Conservation (phyloP, 1,140 invertebrate genomes). For the Drosophila cardini region DNA sequence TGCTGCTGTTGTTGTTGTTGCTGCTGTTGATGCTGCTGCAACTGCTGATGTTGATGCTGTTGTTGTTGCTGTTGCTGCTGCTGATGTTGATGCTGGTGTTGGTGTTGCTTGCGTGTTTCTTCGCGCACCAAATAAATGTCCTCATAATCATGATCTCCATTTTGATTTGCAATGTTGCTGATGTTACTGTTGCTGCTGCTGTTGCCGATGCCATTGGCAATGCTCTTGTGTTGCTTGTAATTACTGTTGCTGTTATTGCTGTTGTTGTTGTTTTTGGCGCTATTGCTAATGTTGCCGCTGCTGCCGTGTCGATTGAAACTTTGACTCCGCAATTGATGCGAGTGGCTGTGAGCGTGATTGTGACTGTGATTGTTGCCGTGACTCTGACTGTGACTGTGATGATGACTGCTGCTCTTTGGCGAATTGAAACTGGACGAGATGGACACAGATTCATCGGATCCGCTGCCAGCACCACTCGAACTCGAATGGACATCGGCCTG, state of each 20-base stretch:
- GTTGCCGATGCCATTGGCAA: slow-evolving; percentile 15
- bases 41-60: slow-evolving; percentile 35
- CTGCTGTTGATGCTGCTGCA: slow-evolving; percentile 45
- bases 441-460: slow-evolving; percentile 87
- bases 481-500: slow-evolving; percentile 89
- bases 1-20: slow-evolving; percentile 54
- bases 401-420: slow-evolving; percentile 68
- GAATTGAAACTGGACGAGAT: slow-evolving; percentile 84
- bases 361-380: slow-evolving; percentile 27
- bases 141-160: slow-evolving; percentile 89
- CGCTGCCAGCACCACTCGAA: slow-evolving; percentile 86
- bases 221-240: slow-evolving; percentile 29
- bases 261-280: slow-evolving; percentile 11
- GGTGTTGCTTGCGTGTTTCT: slow-evolving; percentile 85
- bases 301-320: slow-evolving; percentile 60
- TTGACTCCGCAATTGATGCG: slow-evolving; percentile 53
- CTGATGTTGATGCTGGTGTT: slow-evolving; percentile 53
- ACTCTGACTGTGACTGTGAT: slow-evolving; percentile 60
- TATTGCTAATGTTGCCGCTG: slow-evolving; percentile 25
- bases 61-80: slow-evolving; percentile 44
- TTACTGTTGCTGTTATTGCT: slow-evolving; percentile 27
- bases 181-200: slow-evolving; percentile 24
- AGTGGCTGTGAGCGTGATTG: slow-evolving; percentile 35
- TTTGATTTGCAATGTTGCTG: slow-evolving; percentile 34
- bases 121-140: slow-evolving; percentile 89